phyloP scores from a whole-genome alignment of 2,113 vertebrate genomes.

The Patagioenas fasciata region DNA sequence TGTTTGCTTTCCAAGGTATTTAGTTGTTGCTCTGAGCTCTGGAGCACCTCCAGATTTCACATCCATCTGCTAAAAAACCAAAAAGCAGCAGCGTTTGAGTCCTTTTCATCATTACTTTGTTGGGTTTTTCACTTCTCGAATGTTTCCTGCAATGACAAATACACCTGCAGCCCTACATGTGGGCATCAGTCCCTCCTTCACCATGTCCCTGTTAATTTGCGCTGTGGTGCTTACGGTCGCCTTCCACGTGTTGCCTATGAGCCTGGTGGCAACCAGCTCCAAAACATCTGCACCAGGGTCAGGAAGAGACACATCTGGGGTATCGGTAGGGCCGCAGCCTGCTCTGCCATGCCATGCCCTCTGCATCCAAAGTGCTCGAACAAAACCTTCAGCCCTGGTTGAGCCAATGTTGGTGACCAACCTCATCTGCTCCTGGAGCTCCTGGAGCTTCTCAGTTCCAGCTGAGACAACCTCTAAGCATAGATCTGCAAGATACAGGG shows the following conservation, averaged over 20 bases:
- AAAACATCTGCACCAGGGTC: background rate
- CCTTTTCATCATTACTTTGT: background rate
- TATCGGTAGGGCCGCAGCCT: background rate
- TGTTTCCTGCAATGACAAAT: background rate
- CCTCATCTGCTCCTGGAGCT: background rate
- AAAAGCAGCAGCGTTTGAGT: background rate
- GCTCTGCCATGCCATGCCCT: background rate
- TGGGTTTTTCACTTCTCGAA: background rate
- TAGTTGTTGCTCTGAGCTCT: background rate
- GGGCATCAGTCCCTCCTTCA: background rate
- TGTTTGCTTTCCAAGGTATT: background rate
- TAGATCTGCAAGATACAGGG: background rate
- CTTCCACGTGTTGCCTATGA: accelerated
- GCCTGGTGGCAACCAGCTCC: background rate
- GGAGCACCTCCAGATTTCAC: background rate
- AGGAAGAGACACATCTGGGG: background rate
- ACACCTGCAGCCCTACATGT: background rate
- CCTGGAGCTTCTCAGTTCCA: background rate
- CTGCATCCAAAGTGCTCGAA: background rate
- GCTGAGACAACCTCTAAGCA: background rate
- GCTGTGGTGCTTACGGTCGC: background rate
- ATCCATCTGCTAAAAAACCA: background rate
- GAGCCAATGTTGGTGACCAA: background rate
- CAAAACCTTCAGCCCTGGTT: background rate
- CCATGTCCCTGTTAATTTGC: background rate